Conservation (phyloP, 2,797 vertebrate species). For the Smutsia temminckii region DNA sequence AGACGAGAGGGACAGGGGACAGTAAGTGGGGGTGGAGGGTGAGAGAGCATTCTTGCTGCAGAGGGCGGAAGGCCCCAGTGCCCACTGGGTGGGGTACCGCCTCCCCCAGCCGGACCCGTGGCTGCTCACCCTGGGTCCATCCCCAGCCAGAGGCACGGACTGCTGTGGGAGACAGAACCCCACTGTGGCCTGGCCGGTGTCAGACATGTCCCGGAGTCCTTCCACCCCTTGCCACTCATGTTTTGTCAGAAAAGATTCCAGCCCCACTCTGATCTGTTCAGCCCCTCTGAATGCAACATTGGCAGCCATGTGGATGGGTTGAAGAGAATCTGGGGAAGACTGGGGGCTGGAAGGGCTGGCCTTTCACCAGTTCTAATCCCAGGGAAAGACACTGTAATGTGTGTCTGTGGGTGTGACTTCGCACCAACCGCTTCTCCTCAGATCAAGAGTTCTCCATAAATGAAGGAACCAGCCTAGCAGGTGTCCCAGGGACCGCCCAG, state of each 20-base stretch:
- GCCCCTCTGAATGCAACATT: not conserved
- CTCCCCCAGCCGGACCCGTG: not conserved
- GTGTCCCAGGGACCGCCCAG: not conserved
- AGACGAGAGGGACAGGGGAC: not conserved
- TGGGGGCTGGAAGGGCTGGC: not conserved
- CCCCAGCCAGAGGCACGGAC: not conserved
- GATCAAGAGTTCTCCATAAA: not conserved
- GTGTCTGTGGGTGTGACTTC: not conserved
- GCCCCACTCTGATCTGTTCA: not conserved
- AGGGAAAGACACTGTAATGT: not conserved
- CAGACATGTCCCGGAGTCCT: not conserved
- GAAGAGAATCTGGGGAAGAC: too few species aligned
- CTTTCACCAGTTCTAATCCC: not conserved
- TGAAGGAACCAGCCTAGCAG: not conserved
- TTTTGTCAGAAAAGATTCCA: not conserved
- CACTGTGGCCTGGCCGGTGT: rapidly evolving
- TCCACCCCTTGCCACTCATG: not conserved
- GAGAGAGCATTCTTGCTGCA: not conserved
- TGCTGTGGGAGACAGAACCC: not conserved
- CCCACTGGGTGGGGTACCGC: rapidly evolving
- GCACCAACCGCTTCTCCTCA: not conserved
- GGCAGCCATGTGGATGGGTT: not conserved
- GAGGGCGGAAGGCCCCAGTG: not conserved
- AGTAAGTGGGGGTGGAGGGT: rapidly evolving
- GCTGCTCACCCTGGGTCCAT: not conserved